Evolutionary conservation across 2,113 vertebrate species (phyloP).

Genomic region (Dinomys branickii): DNA sequence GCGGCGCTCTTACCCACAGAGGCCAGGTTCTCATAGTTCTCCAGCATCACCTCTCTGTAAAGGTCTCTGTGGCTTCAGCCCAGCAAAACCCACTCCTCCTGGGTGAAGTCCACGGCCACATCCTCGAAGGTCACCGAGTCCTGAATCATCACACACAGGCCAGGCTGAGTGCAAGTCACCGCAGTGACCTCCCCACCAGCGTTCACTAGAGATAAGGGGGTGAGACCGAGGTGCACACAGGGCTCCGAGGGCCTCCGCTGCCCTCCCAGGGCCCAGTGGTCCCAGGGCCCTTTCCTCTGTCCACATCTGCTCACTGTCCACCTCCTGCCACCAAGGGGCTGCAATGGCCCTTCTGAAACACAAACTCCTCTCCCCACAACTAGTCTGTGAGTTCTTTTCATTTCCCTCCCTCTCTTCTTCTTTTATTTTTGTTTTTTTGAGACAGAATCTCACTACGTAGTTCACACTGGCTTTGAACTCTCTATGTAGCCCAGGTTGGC

Average conservation of each 20-base stretch:
- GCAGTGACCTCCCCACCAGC: not conserved
- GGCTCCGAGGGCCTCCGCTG: not conserved
- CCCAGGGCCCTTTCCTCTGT: too few species aligned
- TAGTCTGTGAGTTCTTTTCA: not conserved
- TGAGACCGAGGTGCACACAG: rapidly evolving
- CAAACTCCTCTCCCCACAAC: not conserved
- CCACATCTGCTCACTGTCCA: not conserved
- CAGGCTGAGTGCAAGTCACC: not conserved
- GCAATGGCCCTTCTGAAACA: not conserved
- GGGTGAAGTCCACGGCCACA: slow-evolving; percentile 1
- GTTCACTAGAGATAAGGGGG: not conserved
- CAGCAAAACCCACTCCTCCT: slow-evolving; percentile 53
- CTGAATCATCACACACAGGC: not conserved
- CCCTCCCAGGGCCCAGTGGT: rapidly evolving
- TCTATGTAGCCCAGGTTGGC: not conserved
- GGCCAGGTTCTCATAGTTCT: slow-evolving; percentile 46
- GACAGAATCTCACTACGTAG: not conserved
- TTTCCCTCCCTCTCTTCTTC: not conserved
- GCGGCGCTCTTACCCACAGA: not conserved
- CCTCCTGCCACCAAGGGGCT: not conserved
- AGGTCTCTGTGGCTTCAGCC: not conserved
- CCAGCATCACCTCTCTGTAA: slow-evolving; percentile 53
- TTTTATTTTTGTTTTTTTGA: not conserved
- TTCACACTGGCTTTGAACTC: too few species aligned
- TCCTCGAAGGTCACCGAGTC: slow-evolving; percentile 36